Conservation (phyloP, 2,113 vertebrate genomes). For the Phyllostomus discolor region DNA sequence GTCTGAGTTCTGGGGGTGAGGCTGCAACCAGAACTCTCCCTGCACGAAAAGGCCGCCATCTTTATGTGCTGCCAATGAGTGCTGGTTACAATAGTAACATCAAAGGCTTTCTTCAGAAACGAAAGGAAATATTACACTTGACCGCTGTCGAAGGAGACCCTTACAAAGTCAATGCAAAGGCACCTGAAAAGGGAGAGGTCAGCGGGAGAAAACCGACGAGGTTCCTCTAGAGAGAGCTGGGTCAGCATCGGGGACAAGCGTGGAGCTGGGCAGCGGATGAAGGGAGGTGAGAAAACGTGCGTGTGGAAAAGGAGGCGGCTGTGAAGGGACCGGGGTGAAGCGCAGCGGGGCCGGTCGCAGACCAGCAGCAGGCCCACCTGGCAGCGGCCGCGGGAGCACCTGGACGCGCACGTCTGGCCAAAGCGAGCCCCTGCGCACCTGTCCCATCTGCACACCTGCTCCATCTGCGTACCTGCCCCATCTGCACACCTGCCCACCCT, state of each 20-base stretch:
- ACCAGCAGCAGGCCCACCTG: background rate
- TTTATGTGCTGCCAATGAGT: background rate
- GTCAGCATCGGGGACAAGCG: background rate
- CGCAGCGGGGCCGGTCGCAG: fast-evolving
- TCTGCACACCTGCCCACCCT: no score
- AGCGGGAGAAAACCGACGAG: background rate
- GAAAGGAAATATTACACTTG: background rate
- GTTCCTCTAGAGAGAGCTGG: background rate
- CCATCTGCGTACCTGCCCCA: no score
- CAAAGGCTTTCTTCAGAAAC: background rate
- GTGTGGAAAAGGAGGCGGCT: background rate
- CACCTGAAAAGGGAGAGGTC: background rate
- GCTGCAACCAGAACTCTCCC: background rate
- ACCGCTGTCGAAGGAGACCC: background rate
- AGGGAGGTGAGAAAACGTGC: background rate
- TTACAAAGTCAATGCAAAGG: background rate
- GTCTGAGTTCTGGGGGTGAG: background rate
- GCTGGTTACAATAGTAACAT: background rate
- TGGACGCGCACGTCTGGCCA: no score
- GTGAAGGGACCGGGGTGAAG: background rate
- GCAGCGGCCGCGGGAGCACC: no score
- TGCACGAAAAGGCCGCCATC: constrained; percentile 4
- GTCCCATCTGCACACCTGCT: no score
- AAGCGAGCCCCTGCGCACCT: no score
- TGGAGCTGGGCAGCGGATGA: background rate